Conservation (phyloP, 2,797 vertebrate genomes). For the Tenualosa thibaudeaui region DNA sequence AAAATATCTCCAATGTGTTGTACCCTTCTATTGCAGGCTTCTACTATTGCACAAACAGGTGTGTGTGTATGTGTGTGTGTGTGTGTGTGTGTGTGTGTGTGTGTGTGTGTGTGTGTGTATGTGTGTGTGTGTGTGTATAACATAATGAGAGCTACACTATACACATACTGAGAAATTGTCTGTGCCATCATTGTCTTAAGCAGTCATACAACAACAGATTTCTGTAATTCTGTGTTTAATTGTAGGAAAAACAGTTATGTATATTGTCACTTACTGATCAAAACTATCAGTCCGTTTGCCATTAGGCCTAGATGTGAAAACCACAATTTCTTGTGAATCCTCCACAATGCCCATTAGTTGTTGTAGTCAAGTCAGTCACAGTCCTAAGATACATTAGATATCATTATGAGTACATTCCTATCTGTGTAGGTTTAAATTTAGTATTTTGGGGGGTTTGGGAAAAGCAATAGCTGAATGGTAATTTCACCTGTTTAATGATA, state of each 20-base stretch:
- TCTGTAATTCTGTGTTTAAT: no score
- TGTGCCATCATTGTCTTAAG: background rate
- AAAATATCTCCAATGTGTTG: background rate
- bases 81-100: slow-evolving; percentile 9
- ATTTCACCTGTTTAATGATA: no score
- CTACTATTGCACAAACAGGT: background rate
- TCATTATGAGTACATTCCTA: background rate
- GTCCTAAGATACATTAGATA: background rate
- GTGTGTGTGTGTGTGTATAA: background rate
- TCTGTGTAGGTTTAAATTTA: no score
- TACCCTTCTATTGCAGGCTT: background rate
- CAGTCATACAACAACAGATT: background rate
- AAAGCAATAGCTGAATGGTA: no score
- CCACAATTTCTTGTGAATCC: background rate
- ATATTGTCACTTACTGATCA: background rate
- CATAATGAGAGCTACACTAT: background rate
- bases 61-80: slow-evolving; percentile 12
- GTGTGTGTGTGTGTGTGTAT: background rate
- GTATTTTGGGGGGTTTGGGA: no score
- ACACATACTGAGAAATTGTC: no score
- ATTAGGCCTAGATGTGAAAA: background rate
- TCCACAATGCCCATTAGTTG: background rate
- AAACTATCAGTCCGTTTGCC: background rate
- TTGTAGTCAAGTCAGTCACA: background rate
- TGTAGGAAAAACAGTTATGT: no score